A percentile compares a stretch with the other conserved stretches of the same genome.
Evolutionary conservation across 2,797 vertebrate genomes (phyloP).

Genomic region (Dipus sagitta): DNA sequence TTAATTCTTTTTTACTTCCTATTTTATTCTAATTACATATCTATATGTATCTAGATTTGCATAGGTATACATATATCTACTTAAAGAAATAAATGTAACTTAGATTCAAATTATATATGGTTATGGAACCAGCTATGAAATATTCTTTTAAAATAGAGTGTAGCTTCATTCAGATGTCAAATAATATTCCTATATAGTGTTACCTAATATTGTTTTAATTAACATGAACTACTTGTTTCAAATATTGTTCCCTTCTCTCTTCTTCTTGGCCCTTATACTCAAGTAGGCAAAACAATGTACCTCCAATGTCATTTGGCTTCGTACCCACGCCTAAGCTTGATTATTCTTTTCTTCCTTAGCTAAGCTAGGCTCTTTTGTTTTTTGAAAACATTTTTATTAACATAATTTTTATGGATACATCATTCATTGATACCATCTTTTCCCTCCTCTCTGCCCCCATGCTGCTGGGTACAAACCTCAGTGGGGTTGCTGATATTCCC

Average conservation of each 20-base stretch:
- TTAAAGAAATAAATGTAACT: background rate
- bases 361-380: background rate
- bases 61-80: background rate
- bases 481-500: too few relatives aligned
- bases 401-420: too few relatives aligned
- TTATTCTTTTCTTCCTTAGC: background rate
- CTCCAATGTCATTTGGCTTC: background rate
- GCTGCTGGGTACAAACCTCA: too few relatives aligned
- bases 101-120: background rate
- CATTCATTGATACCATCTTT: too few relatives aligned
- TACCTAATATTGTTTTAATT: slow-evolving; percentile 23
- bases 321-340: background rate
- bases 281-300: background rate
- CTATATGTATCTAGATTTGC: background rate
- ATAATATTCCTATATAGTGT: background rate
- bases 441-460: too few relatives aligned
- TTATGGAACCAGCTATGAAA: background rate
- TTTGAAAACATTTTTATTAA: background rate
- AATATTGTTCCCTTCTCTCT: background rate
- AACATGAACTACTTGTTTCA: background rate
- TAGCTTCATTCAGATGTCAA: background rate
- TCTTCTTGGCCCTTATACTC: background rate
- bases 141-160: background rate
- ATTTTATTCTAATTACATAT: background rate
- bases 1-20: background rate